Base-by-base conservation (phyloP, 1,140 invertebrate genomes). In the Drosophila bocki region DNA sequence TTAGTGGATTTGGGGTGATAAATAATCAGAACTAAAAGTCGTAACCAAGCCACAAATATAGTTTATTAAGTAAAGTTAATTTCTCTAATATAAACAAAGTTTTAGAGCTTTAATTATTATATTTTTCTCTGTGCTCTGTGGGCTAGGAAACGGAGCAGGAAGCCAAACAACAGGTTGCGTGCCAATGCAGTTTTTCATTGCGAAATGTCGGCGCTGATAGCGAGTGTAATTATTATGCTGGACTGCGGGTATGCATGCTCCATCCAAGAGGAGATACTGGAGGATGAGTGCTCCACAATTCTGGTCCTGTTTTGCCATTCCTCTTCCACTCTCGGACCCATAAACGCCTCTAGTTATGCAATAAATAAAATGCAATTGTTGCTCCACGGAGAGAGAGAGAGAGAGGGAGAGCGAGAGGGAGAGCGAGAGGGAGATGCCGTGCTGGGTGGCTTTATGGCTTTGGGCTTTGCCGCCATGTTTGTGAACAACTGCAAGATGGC, bases 341-440 rank as follows among this genome's bases (percentile, higher is more conserved):
- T 88, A 85, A 88, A 85, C 81, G 85, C 85, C 85, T 79, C 41
- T 69, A 76, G 85, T 79, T 85, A 82, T 90, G 85, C 85, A 90
- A 90, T 90, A 90, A 90, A 88, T 84, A 90, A 90, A 90, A 71
- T 82, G 69, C 71, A 83, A 85, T 90, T 86, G 83, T 81, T 85
- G 75, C 82, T 61, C 70, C 59, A 75, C 17, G 44, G 7, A 15
- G 15, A 53, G 19, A 6, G 9, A 5, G 8, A 44, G 41, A 17
- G n/a, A 44, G 41, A 11, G 17, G 17, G 11, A n/a, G n/a, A n/a
- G n/a, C n/a, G n/a, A 19, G 9, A 2, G 8, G 17, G 41, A 17
- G 41, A 42, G 41, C 5, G 42, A 11, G 11, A 29, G 0, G 26
- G 26, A 29, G 26, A 3, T 22, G 41, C 13, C 5, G n/a, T 15